These are phyloP conservation scores for Limnothrissa miodon DNA, from an alignment of 2,113 vertebrate species.

Conservation along the genomic window DNA sequence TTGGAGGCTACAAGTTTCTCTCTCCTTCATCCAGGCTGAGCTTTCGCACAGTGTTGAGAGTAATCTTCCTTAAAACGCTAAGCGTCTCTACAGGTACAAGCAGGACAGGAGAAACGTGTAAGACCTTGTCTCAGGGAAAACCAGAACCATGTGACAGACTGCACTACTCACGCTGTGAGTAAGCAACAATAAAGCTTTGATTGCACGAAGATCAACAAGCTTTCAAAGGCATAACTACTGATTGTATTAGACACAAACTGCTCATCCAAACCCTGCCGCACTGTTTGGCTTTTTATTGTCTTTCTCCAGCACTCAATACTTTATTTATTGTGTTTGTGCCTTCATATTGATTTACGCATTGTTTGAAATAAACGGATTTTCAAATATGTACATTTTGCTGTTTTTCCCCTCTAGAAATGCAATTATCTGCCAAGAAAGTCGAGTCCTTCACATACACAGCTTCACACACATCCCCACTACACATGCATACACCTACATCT, in stretches of 20 bases:
- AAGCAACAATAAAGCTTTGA: background rate
- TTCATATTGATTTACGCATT: background rate
- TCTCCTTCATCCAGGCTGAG: background rate
- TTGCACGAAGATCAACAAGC: background rate
- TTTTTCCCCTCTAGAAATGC: conserved; percentile 41
- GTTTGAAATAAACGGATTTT: conserved; percentile 15
- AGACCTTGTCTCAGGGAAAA: background rate
- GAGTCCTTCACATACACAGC: background rate
- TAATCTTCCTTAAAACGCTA: too few relatives aligned
- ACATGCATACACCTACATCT: background rate
- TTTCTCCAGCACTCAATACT: background rate
- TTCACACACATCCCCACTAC: background rate
- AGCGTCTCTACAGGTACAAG: background rate
- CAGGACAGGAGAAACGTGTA: background rate
- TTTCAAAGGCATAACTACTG: background rate
- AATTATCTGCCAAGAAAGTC: conserved; percentile 41
- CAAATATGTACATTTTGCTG: background rate
- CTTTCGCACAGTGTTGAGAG: too few relatives aligned
- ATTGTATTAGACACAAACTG: background rate
- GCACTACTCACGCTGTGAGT: background rate
- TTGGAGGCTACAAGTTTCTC: background rate
- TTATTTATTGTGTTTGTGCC: background rate
- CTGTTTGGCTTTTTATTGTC: conserved; percentile 24
- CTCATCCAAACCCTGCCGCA: background rate
- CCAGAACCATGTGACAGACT: background rate